Evolutionary conservation across 37 sponge, comb jelly and placozoan species (phyloP).

Genomic region (Beroe ovata): DNA sequence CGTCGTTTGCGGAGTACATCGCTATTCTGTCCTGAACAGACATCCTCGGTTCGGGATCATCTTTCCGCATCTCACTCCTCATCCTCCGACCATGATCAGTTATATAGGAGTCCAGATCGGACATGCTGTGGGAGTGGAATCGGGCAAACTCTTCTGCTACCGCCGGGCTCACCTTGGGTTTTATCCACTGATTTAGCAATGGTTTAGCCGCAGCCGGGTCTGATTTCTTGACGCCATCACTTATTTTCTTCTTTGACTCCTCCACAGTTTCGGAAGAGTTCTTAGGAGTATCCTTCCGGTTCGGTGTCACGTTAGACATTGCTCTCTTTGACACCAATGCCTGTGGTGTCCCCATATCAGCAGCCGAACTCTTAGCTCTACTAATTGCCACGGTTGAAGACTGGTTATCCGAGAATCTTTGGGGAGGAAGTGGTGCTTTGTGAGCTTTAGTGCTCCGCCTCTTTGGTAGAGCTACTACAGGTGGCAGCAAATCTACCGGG

Average conservation of each 20-base stretch:
- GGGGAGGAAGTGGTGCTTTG: not conserved
- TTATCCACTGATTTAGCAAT: not conserved
- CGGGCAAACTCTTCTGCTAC: not conserved
- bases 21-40: slow-evolving; percentile 46
- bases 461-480: not conserved
- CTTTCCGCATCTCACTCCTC: not conserved
- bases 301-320: not conserved
- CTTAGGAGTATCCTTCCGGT: not conserved
- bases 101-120: not conserved
- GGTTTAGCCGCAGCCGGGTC: not conserved
- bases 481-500: not conserved
- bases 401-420: not conserved
- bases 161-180: not conserved
- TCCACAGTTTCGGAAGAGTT: not conserved
- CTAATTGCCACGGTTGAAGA: not conserved
- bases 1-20: not conserved
- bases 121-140: not conserved
- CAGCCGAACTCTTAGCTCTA: not conserved
- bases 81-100: not conserved
- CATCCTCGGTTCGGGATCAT: not conserved
- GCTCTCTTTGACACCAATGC: not conserved
- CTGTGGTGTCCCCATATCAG: not conserved
- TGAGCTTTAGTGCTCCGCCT: not conserved
- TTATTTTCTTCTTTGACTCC: not conserved
- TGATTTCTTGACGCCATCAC: not conserved